These are phyloP conservation scores for Dryobotodes eremita DNA, from an alignment of 2,888 invertebrate species.

Conservation along the genomic window DNA sequence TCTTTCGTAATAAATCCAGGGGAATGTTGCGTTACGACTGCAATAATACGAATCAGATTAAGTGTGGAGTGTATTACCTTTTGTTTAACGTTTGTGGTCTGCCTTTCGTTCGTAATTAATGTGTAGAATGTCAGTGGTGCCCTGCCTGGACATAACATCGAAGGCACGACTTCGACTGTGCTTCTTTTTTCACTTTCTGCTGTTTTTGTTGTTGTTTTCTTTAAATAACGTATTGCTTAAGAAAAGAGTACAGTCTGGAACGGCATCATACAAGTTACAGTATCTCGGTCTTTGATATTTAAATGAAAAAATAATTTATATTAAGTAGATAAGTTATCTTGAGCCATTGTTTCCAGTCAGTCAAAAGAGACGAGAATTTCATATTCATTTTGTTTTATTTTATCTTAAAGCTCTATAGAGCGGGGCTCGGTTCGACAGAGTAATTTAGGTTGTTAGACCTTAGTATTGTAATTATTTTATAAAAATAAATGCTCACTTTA, in stretches of 20 bases:
- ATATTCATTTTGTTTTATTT: slow-evolving; percentile 29
- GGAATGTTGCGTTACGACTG: slow-evolving; percentile 85
- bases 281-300: slow-evolving; percentile 40
- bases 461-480: slow-evolving; percentile 1
- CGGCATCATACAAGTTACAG: slow-evolving; percentile 21
- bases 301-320: slow-evolving; percentile 29
- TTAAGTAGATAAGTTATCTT: slow-evolving; percentile 31
- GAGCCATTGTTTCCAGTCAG: slow-evolving; percentile 51
- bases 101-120: slow-evolving; percentile 82
- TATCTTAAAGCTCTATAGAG: neutral
- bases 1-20: slow-evolving; percentile 87
- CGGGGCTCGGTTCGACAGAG: neutral
- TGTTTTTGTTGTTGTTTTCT: slow-evolving; percentile 46
- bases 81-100: slow-evolving; percentile 79
- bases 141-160: slow-evolving; percentile 64
- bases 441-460: neutral
- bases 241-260: slow-evolving; percentile 27
- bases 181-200: slow-evolving; percentile 61
- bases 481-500: neutral
- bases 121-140: slow-evolving; percentile 70
- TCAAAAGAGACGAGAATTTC: slow-evolving; percentile 31
- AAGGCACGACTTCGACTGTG: slow-evolving; percentile 65
- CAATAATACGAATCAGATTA: slow-evolving; percentile 89
- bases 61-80: slow-evolving; percentile 82
- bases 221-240: slow-evolving; percentile 55